Percentiles rank a stretch among this genome's conserved stretches.
Evolutionary conservation across 2,113 vertebrate species (phyloP).

Genomic region (Vidua chalybeata): DNA sequence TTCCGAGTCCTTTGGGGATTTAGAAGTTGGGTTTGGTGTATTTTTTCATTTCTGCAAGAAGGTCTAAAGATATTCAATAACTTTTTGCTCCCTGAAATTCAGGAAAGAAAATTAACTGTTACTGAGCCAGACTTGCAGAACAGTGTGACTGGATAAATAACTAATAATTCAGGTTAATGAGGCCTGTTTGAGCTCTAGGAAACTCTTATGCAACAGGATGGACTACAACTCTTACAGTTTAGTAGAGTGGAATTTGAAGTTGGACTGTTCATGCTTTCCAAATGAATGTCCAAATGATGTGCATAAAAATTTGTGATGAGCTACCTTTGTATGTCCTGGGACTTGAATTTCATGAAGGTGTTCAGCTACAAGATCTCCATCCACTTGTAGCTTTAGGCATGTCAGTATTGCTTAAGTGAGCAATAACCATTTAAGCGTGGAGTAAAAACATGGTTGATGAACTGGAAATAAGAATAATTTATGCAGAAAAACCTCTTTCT

Average conservation of each 20-base stretch:
- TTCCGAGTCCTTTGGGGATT: not conserved
- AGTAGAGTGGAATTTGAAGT: not conserved
- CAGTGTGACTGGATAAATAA: not conserved
- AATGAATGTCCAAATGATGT: not conserved
- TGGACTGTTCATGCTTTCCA: not conserved
- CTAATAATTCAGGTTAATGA: not conserved
- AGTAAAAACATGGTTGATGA: slow-evolving; percentile 43
- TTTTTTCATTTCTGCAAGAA: not conserved
- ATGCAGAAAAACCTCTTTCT: slow-evolving; percentile 55
- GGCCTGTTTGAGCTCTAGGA: not conserved
- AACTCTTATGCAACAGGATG: not conserved
- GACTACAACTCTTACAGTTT: not conserved
- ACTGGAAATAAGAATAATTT: slow-evolving; percentile 58
- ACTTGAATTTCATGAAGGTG: slow-evolving; percentile 21
- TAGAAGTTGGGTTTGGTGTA: not conserved
- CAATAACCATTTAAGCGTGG: slow-evolving; percentile 50
- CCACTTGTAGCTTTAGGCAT: slow-evolving; percentile 8
- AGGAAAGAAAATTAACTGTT: not conserved
- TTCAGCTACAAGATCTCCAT: not conserved
- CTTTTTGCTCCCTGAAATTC: not conserved
- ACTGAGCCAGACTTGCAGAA: not conserved
- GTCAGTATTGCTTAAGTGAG: slow-evolving; percentile 25
- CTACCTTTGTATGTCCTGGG: not conserved
- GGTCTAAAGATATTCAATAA: not conserved
- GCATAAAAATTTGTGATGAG: not conserved